These are phyloP conservation scores for Scylla paramamosain DNA, from an alignment of 1,140 invertebrate species.

Conservation along the genomic window DNA sequence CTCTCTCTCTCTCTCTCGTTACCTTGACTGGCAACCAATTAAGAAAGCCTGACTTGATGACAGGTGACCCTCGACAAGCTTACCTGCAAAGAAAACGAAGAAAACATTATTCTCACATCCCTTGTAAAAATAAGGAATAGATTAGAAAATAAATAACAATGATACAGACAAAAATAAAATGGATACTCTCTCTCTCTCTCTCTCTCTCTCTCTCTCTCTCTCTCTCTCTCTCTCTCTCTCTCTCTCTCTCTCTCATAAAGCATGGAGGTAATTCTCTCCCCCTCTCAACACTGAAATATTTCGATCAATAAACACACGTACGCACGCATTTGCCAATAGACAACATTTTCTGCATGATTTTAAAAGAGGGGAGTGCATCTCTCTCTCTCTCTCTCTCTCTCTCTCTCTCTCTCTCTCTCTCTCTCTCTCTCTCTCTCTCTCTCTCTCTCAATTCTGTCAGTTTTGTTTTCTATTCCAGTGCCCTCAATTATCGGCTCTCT, in stretches of 20 bases:
- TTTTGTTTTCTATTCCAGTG: conserved; percentile 5
- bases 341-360: neutral
- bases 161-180: neutral
- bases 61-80: neutral
- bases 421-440: neutral
- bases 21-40: conserved; percentile 18
- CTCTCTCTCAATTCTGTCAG: neutral
- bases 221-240: neutral
- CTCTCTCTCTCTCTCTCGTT: neutral
- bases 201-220: conserved; percentile 20
- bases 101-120: neutral
- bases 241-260: neutral
- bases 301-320: neutral
- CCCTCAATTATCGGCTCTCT: neutral
- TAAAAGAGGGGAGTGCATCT: neutral
- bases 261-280: neutral
- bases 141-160: neutral
- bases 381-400: conserved; percentile 1
- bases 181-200: conserved; percentile 8
- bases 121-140: neutral
- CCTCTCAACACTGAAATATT: neutral
- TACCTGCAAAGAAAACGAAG: neutral
- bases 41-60: neutral
- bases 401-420: neutral
- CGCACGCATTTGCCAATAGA: neutral